Conservation (phyloP, 2,113 vertebrate genomes). For the Uropsilus gracilis region DNA sequence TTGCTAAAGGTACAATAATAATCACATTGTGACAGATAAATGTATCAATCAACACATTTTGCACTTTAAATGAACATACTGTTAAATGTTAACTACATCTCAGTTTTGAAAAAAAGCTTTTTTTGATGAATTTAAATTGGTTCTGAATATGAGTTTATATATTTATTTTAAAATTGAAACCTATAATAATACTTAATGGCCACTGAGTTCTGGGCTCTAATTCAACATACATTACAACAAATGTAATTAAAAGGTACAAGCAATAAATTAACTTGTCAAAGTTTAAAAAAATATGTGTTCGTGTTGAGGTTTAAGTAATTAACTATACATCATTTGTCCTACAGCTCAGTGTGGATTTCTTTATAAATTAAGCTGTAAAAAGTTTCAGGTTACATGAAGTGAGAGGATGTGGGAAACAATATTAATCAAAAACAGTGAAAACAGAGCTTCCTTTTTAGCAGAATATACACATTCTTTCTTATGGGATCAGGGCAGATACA, state of each 20-base stretch:
- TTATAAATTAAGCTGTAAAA: not conserved
- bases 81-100: not conserved
- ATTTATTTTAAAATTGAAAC: constrained; percentile 7
- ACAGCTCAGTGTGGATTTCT: not conserved
- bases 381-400: not conserved
- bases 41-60: not conserved
- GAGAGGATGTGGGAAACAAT: not conserved
- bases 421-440: not conserved
- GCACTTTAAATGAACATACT: not conserved
- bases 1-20: not conserved
- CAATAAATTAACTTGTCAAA: not conserved
- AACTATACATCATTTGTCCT: not conserved
- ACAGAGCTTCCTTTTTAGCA: not conserved
- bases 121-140: not conserved
- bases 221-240: not conserved
- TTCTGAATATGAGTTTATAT: not conserved
- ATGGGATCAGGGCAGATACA: not conserved
- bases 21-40: not conserved
- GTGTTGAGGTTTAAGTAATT: not conserved
- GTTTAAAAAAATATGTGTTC: not conserved
- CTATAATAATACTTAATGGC: not conserved
- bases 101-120: not conserved
- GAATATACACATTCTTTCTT: not conserved
- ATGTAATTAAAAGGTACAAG: not conserved
- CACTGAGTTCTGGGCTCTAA: not conserved